Percentiles rank a stretch among this genome's conserved stretches.
Conservation (phyloP, 2,888 invertebrate genomes). For the Actias luna region DNA sequence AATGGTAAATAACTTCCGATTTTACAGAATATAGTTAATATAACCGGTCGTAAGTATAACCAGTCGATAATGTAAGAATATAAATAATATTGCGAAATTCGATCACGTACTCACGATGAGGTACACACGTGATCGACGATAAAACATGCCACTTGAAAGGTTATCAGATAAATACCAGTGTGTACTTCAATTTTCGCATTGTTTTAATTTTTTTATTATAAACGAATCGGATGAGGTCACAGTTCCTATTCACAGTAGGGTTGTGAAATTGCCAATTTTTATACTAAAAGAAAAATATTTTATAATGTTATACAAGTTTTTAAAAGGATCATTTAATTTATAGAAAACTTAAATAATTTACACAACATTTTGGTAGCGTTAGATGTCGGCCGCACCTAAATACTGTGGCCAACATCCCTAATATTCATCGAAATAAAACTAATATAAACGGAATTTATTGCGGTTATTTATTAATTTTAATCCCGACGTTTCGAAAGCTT, state of each 20-base stretch:
- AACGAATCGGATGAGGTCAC: constrained; percentile 18
- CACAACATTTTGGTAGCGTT: too few relatives aligned
- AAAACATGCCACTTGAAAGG: constrained; percentile 22
- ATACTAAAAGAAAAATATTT: background rate
- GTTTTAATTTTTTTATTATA: constrained; percentile 23
- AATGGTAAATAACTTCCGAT: background rate
- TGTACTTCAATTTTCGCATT: constrained; percentile 28
- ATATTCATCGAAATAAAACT: too few relatives aligned
- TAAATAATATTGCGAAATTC: constrained; percentile 10
- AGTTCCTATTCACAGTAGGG: constrained; percentile 22
- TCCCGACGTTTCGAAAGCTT: too few relatives aligned
- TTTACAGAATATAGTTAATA: constrained; percentile 7
- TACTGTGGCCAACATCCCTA: too few relatives aligned
- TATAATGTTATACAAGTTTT: background rate
- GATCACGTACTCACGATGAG: constrained; percentile 23
- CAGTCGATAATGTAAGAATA: constrained; percentile 16
- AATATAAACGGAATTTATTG: too few relatives aligned
- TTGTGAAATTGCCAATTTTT: background rate
- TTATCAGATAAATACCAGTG: constrained; percentile 25
- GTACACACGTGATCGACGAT: constrained; percentile 21
- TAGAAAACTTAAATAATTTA: too few relatives aligned
- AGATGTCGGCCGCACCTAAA: too few relatives aligned
- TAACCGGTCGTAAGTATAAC: too few relatives aligned
- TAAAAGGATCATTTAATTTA: too few relatives aligned
- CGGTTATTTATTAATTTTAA: too few relatives aligned